Evolutionary conservation across 2,888 invertebrate species (phyloP), one percentile per base, ranked within the genome.

Genomic region (Drosophila meridionalis): DNA sequence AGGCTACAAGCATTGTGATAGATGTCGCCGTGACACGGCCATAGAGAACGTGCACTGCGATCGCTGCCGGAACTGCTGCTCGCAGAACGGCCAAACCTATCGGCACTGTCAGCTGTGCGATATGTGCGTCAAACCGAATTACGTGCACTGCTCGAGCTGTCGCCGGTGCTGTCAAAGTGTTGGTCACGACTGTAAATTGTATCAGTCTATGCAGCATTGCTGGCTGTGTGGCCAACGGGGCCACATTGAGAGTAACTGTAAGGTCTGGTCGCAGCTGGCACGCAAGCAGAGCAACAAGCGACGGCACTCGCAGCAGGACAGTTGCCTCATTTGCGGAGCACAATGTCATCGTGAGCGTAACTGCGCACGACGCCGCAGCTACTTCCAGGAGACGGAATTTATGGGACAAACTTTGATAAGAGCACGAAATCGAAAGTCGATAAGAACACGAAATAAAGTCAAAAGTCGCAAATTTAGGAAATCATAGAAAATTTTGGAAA

Each of bases 61-160:
- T 42, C 90, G 75, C 34, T 98, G 98, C 87, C 94, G 94, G 12
- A 87, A 89, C 14, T 97, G 97, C 87, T 95, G 96, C 0, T 96
- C 96, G 0, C 96, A 96, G 93, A 96, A 96, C 93, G 97, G 97
- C 0, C 93, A 94, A 67, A 94, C 94, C 0, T 97, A 96, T 86
- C 93, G 92, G 1, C 97, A 97, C 89, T 97, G 97, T 88, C 84
- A 93, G 30, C 76, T 89, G 8, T 97, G 97, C 89, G 90, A 94
- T 28, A 93, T 95, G 56, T 98, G 98, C 92, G 97, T 98, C 0
- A 98, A 98, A 93, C 96, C 96, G 0, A 96, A 96, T 0, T 97
- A 97, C 94, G 93, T 94, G 38, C 98, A 98, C 92, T 98, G 98
- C 87, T 88, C 93, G 1, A 93, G 90, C 7, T 98, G 98, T 92